Percentiles rank a stretch among this genome's conserved stretches.
These are phyloP conservation scores for Mormyrops attenuatus DNA, from an alignment of 2,797 vertebrate species.

Conservation along the genomic window DNA sequence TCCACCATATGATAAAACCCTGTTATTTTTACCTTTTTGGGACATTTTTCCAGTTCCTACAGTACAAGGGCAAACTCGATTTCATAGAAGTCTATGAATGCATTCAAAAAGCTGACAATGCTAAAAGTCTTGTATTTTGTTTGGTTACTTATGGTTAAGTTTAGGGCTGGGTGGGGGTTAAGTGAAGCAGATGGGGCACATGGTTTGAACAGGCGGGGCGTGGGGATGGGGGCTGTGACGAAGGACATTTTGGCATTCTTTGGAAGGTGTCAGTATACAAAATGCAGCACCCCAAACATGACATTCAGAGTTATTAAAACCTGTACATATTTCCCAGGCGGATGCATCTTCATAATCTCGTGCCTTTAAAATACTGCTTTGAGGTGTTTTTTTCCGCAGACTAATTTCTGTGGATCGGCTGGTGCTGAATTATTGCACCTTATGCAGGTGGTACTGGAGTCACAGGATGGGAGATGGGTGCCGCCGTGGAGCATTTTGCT, in stretches of 20 bases:
- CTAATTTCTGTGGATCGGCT: neutral
- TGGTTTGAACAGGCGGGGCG: neutral
- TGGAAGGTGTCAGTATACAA: neutral
- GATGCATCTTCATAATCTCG: neutral
- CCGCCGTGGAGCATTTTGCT: neutral
- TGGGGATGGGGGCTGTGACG: neutral
- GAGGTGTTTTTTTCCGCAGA: neutral
- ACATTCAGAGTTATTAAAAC: slow-evolving; percentile 12
- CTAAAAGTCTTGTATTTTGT: neutral
- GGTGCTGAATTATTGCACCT: neutral
- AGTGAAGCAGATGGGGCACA: neutral
- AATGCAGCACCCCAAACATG: neutral
- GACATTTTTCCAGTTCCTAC: too few species aligned
- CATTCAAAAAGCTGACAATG: too few species aligned
- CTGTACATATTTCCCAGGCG: neutral
- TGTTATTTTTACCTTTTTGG: too few species aligned
- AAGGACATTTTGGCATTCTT: neutral
- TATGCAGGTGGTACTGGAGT: neutral
- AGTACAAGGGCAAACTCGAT: too few species aligned
- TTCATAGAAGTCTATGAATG: too few species aligned
- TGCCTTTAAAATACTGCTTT: slow-evolving; percentile 1
- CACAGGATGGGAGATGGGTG: neutral
- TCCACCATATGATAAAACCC: too few species aligned
- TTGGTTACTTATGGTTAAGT: neutral
- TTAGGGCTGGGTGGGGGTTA: neutral